Evolutionary conservation across 2,797 vertebrate species (phyloP).

Genomic region (Euthynnus affinis): DNA sequence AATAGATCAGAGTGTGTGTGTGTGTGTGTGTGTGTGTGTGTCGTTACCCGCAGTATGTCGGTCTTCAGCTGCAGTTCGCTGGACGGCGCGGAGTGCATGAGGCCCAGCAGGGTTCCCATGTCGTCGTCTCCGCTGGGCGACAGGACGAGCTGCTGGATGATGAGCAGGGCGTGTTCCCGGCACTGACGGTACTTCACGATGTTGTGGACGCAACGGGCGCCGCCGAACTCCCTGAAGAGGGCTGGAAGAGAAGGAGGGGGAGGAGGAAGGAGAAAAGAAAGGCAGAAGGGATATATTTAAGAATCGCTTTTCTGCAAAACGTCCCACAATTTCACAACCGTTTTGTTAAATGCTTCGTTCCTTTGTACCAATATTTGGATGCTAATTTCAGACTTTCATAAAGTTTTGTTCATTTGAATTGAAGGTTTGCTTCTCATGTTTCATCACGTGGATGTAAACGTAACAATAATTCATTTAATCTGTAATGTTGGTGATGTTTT

Average conservation of each 20-base stretch:
- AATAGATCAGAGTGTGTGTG: not conserved
- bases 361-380: too few relatives aligned
- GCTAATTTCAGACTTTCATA: not conserved
- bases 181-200: slow-evolving; percentile 98
- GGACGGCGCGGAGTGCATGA: slow-evolving; percentile 97
- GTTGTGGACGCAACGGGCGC: slow-evolving; percentile 97
- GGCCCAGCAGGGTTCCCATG: slow-evolving; percentile 96
- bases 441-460: not conserved
- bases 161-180: slow-evolving; percentile 94
- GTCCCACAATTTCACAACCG: not conserved
- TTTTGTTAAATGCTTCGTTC: not conserved
- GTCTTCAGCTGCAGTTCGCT: slow-evolving; percentile 96
- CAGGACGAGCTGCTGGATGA: slow-evolving; percentile 97
- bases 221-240: slow-evolving; percentile 97
- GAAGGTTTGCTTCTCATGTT: not conserved
- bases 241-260: slow-evolving; percentile 74
- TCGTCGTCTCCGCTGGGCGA: slow-evolving; percentile 97
- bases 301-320: not conserved
- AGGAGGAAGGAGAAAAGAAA: not conserved
- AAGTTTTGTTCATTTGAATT: not conserved
- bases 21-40: slow-evolving; percentile 4
- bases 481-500: not conserved
- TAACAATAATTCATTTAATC: too few relatives aligned
- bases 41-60: slow-evolving; percentile 92
- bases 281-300: too few relatives aligned